phyloP scores from a whole-genome alignment of 2,797 vertebrate species.

The Pitangus sulphuratus region DNA sequence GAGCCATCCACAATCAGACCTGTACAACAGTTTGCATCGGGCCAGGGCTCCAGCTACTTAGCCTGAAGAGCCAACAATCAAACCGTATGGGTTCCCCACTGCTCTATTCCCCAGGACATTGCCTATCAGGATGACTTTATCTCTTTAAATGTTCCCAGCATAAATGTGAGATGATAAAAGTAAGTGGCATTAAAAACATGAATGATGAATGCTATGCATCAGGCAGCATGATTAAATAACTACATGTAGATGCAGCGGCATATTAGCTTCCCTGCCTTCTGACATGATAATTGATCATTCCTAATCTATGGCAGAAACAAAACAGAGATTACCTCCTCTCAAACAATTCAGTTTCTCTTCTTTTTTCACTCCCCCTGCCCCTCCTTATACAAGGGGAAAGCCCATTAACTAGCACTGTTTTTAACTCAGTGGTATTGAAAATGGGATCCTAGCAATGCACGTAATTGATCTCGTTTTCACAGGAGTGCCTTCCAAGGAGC shows the following conservation, averaged over 20 bases:
- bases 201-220: conserved; percentile 26
- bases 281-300: conserved; percentile 15
- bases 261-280: conserved; percentile 8
- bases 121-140: not conserved
- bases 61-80: not conserved
- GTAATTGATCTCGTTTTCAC: not conserved
- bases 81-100: not conserved
- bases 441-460: not conserved
- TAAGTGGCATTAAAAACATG: conserved; percentile 21
- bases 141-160: not conserved
- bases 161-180: conserved; percentile 5
- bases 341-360: not conserved
- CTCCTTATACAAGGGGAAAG: not conserved
- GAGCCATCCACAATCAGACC: not conserved
- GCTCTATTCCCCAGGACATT: not conserved
- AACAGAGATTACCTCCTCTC: conserved; percentile 19
- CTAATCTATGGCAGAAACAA: conserved; percentile 31
- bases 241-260: not conserved
- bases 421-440: conserved; percentile 23
- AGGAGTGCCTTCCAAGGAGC: not conserved
- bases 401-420: conserved; percentile 9
- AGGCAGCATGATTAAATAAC: conserved; percentile 35
- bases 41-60: not conserved
- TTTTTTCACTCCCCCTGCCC: not conserved
- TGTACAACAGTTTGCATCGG: not conserved